phyloP scores from a whole-genome alignment of 2,113 vertebrate genomes.

The Saccopteryx bilineata region DNA sequence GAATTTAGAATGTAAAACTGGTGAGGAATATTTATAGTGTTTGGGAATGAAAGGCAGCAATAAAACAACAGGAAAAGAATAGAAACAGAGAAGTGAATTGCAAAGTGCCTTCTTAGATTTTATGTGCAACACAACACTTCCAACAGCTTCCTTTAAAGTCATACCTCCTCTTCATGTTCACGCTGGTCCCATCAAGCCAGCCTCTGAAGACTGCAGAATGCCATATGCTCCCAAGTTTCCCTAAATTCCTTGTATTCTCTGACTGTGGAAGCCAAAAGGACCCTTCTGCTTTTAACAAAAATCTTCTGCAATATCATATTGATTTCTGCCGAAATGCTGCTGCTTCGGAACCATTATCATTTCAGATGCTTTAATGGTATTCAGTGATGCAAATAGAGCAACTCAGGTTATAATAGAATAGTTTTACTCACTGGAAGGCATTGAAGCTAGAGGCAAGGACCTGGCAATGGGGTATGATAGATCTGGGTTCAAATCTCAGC shows the following conservation, averaged over 20 bases:
- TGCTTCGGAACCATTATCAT: not conserved
- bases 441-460: not conserved
- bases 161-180: conserved; percentile 49
- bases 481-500: not conserved
- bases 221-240: conserved; percentile 59
- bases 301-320: not conserved
- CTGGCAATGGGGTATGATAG: no score
- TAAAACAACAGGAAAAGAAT: conserved; percentile 28
- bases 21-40: conserved; percentile 46
- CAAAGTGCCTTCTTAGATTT: conserved; percentile 45
- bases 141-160: conserved; percentile 43
- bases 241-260: conserved; percentile 1
- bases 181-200: conserved; percentile 12
- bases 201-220: not conserved
- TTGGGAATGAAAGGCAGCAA: conserved; percentile 34
- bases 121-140: conserved; percentile 32
- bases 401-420: no score
- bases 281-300: not conserved
- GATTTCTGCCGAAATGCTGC: not conserved
- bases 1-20: conserved; percentile 58
- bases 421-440: not conserved
- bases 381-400: not conserved
- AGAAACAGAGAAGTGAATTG: conserved; percentile 60
- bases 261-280: conserved; percentile 30
- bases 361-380: not conserved